Conservation (phyloP, 2,888 invertebrate genomes). For the Eremobia ochroleuca region DNA sequence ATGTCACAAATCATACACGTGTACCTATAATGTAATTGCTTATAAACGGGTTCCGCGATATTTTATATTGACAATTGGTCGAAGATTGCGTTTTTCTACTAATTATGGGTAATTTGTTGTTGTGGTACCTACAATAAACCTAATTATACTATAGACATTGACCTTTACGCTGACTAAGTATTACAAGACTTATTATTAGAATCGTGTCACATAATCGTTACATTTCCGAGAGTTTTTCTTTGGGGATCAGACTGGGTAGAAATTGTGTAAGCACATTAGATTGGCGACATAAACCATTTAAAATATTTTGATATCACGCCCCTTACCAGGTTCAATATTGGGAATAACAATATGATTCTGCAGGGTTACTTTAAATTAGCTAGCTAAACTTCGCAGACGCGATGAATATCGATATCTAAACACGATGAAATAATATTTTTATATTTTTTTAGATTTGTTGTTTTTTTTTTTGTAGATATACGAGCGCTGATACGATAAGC, state of each 20-base stretch:
- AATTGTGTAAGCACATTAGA: neutral
- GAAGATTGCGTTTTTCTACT: slow-evolving; percentile 42
- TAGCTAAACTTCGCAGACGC: neutral
- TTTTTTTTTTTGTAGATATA: neutral
- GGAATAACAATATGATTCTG: neutral
- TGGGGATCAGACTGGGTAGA: neutral
- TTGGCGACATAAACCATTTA: neutral
- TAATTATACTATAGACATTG: slow-evolving; percentile 23
- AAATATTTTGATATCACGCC: neutral
- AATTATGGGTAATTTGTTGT: slow-evolving; percentile 40
- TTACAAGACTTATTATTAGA: neutral
- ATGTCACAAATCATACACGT: slow-evolving; percentile 33
- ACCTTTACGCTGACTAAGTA: slow-evolving; percentile 22
- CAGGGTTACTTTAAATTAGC: neutral
- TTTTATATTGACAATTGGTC: slow-evolving; percentile 26
- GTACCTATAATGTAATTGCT: slow-evolving; percentile 25
- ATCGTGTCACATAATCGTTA: neutral
- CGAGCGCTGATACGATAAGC: neutral
- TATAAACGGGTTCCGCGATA: slow-evolving; percentile 28
- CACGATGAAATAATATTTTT: neutral
- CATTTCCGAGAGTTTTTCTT: neutral
- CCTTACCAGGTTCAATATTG: neutral
- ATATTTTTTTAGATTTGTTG: neutral
- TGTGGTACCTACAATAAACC: neutral
- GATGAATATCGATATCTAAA: neutral